These are phyloP conservation scores for Pteromalus puparum DNA, from an alignment of 1,140 invertebrate genomes.

Conservation along the genomic window DNA sequence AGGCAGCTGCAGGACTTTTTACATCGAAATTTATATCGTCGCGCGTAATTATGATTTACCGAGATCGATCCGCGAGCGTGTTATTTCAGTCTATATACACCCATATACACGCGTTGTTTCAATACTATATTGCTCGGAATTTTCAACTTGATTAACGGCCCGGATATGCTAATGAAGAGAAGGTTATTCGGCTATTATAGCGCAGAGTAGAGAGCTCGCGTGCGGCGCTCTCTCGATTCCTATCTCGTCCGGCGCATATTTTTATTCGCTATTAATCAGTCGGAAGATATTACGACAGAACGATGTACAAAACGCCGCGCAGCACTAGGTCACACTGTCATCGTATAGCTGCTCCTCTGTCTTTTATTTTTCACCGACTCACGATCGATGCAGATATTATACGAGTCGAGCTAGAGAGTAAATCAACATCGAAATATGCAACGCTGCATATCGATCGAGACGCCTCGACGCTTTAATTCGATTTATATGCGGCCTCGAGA, in stretches of 20 bases:
- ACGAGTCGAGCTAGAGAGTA: background rate
- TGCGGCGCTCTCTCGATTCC: background rate
- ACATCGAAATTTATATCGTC: background rate
- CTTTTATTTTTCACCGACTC: background rate
- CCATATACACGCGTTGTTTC: background rate
- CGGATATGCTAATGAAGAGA: slow-evolving; percentile 7
- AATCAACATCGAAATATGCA: background rate
- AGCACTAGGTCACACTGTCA: background rate
- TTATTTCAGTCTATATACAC: background rate
- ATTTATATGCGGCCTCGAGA: background rate
- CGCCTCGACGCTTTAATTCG: background rate
- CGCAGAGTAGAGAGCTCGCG: background rate
- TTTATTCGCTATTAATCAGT: background rate
- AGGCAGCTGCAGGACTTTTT: background rate
- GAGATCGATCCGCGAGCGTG: no score
- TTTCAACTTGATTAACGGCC: background rate
- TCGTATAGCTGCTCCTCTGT: background rate
- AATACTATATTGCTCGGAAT: background rate
- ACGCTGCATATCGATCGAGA: background rate
- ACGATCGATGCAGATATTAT: no score
- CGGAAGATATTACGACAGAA: background rate
- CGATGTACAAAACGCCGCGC: background rate
- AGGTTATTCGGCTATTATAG: background rate
- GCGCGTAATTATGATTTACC: no score
- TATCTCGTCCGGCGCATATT: background rate